phyloP scores from a whole-genome alignment of 2,888 invertebrate species.

The Ceriagrion tenellum region DNA sequence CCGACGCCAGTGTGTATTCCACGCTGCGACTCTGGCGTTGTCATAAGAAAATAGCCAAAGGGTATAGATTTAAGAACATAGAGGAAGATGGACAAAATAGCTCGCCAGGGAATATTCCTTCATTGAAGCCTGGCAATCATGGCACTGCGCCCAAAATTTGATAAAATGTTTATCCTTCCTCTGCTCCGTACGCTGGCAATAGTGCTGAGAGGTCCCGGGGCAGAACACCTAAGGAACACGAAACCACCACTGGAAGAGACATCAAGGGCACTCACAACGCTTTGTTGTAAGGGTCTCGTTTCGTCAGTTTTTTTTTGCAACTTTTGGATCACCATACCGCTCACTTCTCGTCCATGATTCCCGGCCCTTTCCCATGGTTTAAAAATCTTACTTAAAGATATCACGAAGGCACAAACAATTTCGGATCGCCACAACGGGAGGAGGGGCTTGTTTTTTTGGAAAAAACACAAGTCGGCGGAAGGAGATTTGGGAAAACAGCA shows the following conservation, averaged over 20 bases:
- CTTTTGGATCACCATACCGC: background rate
- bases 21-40: no score
- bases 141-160: background rate
- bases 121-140: background rate
- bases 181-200: background rate
- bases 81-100: background rate
- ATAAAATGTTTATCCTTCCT: background rate
- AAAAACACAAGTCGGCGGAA: background rate
- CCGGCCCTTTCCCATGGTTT: background rate
- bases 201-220: background rate
- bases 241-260: background rate
- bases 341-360: background rate
- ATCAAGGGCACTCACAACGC: background rate
- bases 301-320: background rate
- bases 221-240: background rate
- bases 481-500: background rate
- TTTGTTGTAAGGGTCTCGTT: background rate
- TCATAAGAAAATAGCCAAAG: no score
- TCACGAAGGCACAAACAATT: background rate
- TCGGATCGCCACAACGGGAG: background rate
- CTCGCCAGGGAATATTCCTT: background rate
- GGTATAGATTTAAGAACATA: background rate
- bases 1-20: no score
- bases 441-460: background rate
- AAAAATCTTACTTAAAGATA: background rate